A percentile compares a stretch with the other conserved stretches of the same genome.
Conservation (phyloP, 2,113 vertebrate genomes). For the Prolemur simus region DNA sequence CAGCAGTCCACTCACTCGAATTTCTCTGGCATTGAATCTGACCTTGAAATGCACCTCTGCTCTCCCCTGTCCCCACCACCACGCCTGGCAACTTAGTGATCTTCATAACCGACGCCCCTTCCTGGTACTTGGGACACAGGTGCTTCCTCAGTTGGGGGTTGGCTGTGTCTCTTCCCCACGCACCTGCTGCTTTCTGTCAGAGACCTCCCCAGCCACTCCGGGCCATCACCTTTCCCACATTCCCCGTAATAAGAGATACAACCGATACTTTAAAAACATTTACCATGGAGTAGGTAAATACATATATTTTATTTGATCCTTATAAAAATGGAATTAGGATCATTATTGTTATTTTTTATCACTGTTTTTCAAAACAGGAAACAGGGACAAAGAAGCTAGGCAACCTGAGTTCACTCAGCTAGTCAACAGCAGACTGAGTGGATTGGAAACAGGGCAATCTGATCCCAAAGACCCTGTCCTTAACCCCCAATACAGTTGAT, state of each 20-base stretch:
- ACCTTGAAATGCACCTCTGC: background rate
- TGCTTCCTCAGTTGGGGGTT: background rate
- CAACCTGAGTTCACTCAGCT: background rate
- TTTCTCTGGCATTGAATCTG: background rate
- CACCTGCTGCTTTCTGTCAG: background rate
- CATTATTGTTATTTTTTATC: background rate
- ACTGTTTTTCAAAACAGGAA: constrained; percentile 17
- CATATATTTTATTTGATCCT: background rate
- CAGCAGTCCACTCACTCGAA: background rate
- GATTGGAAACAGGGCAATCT: background rate
- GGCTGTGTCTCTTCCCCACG: background rate
- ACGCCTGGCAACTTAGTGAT: background rate
- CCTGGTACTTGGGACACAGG: background rate
- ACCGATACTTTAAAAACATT: background rate
- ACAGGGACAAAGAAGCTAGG: background rate
- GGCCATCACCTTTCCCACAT: background rate
- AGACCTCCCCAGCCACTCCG: background rate
- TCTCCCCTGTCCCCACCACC: background rate
- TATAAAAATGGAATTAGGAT: background rate
- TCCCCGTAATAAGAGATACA: background rate
- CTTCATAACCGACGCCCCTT: background rate
- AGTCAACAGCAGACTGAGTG: background rate
- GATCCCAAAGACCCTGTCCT: background rate
- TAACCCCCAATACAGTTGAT: background rate
- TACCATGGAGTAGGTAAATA: background rate